A percentile compares a stretch with the other conserved stretches of the same genome.
Evolutionary conservation across 2,113 vertebrate species (phyloP).

Genomic region (cat (Felis catus)): F.catus_Fca126_mat1.0 CM031411.1:4835001-4835500

Average conservation of each 20-base stretch:
- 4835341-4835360: background rate
- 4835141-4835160: fast-evolving
- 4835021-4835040: background rate
- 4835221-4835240: background rate
- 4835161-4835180: background rate
- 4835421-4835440: background rate
- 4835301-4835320: background rate
- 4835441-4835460: background rate
- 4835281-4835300: background rate
- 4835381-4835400: background rate
- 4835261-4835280: background rate
- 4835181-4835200: background rate
- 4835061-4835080: background rate
- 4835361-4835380: too few relatives aligned
- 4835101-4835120: fast-evolving
- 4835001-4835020: background rate
- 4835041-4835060: background rate
- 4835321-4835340: background rate
- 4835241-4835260: background rate
- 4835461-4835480: background rate
- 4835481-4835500: background rate
- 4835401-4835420: background rate
- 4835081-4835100: background rate
- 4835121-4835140: background rate
- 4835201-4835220: fast-evolving